phyloP scores from a whole-genome alignment of 1,140 invertebrate species.

The Cyclargus thomasi region DNA sequence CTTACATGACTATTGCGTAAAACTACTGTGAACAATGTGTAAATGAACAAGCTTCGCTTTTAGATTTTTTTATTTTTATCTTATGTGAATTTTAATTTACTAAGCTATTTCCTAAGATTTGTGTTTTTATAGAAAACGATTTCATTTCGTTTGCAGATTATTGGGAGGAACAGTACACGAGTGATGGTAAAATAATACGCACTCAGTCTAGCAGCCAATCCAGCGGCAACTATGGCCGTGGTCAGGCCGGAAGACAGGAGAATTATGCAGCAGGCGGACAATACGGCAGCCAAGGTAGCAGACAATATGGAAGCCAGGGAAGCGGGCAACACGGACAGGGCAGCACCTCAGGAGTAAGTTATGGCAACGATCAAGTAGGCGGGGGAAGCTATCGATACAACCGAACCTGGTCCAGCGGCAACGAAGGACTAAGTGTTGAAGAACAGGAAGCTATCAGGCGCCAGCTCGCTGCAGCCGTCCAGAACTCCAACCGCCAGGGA shows the following conservation, averaged over 20 bases:
- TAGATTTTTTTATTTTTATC: no score
- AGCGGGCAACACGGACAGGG: constrained; percentile 23
- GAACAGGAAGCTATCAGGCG: constrained; percentile 49
- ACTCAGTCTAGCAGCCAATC: constrained; percentile 25
- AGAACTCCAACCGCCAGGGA: constrained; percentile 26
- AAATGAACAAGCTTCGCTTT: no score
- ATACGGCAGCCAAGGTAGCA: constrained; percentile 22
- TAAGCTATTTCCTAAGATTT: neutral
- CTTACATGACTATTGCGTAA: no score
- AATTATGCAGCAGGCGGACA: constrained; percentile 20
- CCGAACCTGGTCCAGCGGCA: constrained; percentile 40
- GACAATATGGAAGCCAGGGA: constrained; percentile 21
- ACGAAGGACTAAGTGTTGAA: constrained; percentile 41
- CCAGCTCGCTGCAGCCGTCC: constrained; percentile 35
- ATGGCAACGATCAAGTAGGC: constrained; percentile 23
- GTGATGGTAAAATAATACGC: constrained; percentile 25
- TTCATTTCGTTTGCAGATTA: constrained; percentile 38
- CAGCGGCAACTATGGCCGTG: constrained; percentile 15
- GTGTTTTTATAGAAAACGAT: neutral
- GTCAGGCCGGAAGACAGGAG: constrained; percentile 17
- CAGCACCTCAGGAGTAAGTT: constrained; percentile 18
- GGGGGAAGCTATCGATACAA: constrained; percentile 38
- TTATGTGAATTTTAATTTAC: no score
- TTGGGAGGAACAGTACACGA: constrained; percentile 45
- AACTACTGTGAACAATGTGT: no score